Conservation (phyloP, 1,140 invertebrate genomes). For the Caenorhabditis inopinata region DNA sequence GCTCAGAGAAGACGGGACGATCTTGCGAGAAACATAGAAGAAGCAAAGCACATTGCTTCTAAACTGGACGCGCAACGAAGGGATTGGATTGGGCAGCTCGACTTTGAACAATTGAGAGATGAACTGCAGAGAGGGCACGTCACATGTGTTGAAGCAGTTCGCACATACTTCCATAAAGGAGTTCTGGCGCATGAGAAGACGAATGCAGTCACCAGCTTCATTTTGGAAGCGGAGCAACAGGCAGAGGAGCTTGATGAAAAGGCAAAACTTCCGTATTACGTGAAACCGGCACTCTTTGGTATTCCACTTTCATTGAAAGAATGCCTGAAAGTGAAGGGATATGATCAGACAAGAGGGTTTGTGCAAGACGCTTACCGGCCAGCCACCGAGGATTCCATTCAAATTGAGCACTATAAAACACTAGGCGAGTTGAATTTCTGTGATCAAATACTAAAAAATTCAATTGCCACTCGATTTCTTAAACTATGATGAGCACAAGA, state of each 20-base stretch:
- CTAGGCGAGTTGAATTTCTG: constrained; percentile 35
- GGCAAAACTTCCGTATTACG: constrained; percentile 42
- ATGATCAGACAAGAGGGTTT: constrained; percentile 67
- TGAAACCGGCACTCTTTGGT: constrained; percentile 51
- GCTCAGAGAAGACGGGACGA: background rate
- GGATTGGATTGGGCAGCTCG: constrained; percentile 1
- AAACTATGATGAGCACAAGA: too few species aligned
- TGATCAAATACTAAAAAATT: background rate
- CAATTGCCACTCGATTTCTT: too few species aligned
- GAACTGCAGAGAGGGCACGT: constrained; percentile 41
- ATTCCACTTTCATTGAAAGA: constrained; percentile 52
- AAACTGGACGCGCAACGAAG: constrained; percentile 1
- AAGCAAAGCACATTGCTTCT: background rate
- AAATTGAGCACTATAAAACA: constrained; percentile 59
- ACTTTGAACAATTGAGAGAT: constrained; percentile 3
- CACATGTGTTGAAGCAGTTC: constrained; percentile 34
- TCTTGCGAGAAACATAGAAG: background rate
- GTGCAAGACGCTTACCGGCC: constrained; percentile 65
- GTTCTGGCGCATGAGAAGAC: constrained; percentile 59
- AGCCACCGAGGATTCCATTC: constrained; percentile 55
- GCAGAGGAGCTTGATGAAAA: constrained; percentile 62
- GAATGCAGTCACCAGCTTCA: constrained; percentile 66
- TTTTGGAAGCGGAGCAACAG: constrained; percentile 61
- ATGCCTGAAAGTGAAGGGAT: constrained; percentile 62
- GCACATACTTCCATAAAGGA: constrained; percentile 57